Evolutionary conservation across 2,113 vertebrate genomes (phyloP).

Genomic region (Petaurus breviceps): DNA sequence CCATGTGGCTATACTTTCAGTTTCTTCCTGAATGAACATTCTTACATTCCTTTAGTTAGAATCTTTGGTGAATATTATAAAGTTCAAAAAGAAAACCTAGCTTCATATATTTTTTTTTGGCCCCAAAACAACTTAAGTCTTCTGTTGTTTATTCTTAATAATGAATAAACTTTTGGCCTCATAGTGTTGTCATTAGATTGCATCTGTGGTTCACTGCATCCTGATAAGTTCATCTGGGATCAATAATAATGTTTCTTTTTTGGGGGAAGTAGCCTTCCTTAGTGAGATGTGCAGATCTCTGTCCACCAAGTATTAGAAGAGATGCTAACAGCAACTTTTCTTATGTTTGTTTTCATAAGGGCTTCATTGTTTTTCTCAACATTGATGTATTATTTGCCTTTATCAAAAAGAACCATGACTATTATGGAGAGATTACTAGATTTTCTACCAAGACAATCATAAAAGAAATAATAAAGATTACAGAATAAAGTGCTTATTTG

Average conservation of each 20-base stretch:
- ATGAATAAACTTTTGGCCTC: background rate
- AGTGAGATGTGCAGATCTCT: background rate
- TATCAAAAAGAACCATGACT: slow-evolving; percentile 9
- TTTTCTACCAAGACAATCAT: background rate
- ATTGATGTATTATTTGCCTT: background rate
- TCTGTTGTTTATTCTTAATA: background rate
- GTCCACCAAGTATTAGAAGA: background rate
- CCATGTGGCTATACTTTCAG: background rate
- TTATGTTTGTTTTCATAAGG: background rate
- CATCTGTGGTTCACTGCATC: background rate
- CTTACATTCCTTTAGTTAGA: background rate
- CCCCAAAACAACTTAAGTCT: background rate
- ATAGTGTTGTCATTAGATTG: background rate
- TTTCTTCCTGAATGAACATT: background rate
- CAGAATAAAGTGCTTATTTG: slow-evolving; percentile 15
- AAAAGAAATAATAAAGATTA: background rate
- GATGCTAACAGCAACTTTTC: background rate
- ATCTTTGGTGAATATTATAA: background rate
- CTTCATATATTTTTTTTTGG: background rate
- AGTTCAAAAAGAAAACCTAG: background rate
- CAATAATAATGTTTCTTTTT: background rate
- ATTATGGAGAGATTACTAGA: background rate
- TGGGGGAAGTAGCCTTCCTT: background rate
- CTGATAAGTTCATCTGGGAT: background rate
- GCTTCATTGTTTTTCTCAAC: background rate